Percentiles rank a stretch among this genome's conserved stretches.
phyloP scores from a whole-genome alignment of 2,888 invertebrate genomes.

The Ormyrus rosae region DNA sequence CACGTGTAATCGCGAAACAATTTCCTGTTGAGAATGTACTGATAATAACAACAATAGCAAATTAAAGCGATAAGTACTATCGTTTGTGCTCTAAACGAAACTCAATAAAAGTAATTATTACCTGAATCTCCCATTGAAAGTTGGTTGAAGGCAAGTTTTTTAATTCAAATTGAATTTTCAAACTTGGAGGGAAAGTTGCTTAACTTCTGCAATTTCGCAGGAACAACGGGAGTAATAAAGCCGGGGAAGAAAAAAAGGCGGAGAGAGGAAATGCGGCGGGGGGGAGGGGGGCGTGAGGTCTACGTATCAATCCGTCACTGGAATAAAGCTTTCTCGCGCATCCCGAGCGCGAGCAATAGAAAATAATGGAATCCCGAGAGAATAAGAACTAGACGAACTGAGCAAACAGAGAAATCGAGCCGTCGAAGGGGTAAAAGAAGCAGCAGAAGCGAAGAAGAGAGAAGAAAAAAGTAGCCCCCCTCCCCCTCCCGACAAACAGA shows the following conservation, averaged over 20 bases:
- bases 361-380: slow-evolving; percentile 50
- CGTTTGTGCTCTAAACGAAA: no score
- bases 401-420: neutral
- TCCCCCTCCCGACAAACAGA: slow-evolving; percentile 63
- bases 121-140: no score
- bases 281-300: neutral
- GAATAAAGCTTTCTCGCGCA: slow-evolving; percentile 21
- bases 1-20: no score
- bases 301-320: slow-evolving; percentile 32
- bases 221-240: no score
- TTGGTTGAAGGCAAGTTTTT: no score
- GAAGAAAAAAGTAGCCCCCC: slow-evolving; percentile 28
- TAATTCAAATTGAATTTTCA: no score
- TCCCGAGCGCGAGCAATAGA: slow-evolving; percentile 26
- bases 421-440: slow-evolving; percentile 20
- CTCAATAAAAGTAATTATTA: no score
- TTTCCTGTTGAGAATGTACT: no score
- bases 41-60: no score
- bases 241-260: neutral
- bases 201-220: no score
- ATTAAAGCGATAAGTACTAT: no score
- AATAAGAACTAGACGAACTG: slow-evolving; percentile 41
- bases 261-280: neutral
- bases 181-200: no score
- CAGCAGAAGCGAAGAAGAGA: neutral